Base-by-base conservation (phyloP, 2,888 invertebrate genomes). In the Hirudinaria manillensis region DNA sequence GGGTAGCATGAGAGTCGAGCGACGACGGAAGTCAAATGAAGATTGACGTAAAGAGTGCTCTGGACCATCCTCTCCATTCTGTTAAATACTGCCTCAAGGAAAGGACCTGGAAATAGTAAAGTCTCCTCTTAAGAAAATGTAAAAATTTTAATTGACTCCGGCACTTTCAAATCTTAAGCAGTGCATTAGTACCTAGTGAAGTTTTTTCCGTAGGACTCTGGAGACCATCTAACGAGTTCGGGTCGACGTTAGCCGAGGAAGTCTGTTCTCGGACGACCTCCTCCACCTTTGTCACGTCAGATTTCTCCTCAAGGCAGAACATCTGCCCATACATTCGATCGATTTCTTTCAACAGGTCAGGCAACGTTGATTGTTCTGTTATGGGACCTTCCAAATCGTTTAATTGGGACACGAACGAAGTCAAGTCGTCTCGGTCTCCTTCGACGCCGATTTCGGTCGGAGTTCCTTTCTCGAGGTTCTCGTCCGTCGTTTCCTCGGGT, bases 1-100 rank as follows among this genome's bases (percentile, higher is more conserved):
- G 96, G 93, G 85, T 93, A 92, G 77, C 92, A 89, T 6, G 94
- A 92, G 79, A 98, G 88, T 79, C 92, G 90, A 51, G 93, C 90
- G 70, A 98, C 89, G 38, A 95, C 88, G 6, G 93, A 92, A 4
- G 94, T 95, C 78, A 96, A 88, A 81, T 93, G 91, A 77, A 94
- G 89, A 87, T 95, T 94, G 29, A 92, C 90, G 80, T 91, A 90
- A 77, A 95, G 87, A 67, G 92, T 91, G 81, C 94, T 93, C 79
- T 91, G 90, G 78, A 93, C 89, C 88, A 95, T 91, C 74, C 90
- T 89, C 82, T 93, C 93, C 66, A 94, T 86, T 85, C 93, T 93
- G 80, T 89, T 89, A 81, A 96, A 88, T 74, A 95, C 86, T 77
- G 91, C 89, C 81, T 90, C 91, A 78, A 97, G 87, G 83, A 97